Conservation (phyloP, 2,797 vertebrate species). For the Petrocephalus schoutedeni region DNA sequence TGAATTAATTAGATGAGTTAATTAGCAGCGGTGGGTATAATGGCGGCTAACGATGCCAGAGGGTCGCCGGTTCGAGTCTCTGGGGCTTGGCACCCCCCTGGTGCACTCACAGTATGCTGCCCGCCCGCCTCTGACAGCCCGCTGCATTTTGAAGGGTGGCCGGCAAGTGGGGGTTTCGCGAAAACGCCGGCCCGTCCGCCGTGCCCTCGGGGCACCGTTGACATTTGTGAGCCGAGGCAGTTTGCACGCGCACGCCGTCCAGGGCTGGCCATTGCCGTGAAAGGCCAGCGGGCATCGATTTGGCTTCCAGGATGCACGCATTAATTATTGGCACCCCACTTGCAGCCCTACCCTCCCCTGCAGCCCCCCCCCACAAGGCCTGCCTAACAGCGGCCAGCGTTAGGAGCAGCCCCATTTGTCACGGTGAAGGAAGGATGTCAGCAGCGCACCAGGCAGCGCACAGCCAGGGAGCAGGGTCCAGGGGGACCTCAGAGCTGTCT, state of each 20-base stretch:
- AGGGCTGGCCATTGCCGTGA: conserved; percentile 18
- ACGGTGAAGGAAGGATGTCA: not conserved
- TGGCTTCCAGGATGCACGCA: conserved; percentile 19
- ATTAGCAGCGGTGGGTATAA: not conserved
- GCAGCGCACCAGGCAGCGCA: not conserved
- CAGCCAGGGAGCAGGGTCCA: not conserved
- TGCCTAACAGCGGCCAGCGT: not conserved
- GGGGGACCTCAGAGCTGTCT: not conserved
- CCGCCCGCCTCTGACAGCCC: not conserved
- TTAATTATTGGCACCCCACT: conserved; percentile 23
- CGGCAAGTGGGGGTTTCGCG: not conserved
- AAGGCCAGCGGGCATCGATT: conserved; percentile 53
- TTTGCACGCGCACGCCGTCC: conserved; percentile 15
- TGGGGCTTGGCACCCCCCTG: not conserved
- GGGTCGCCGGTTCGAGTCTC: not conserved
- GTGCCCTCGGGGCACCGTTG: conserved; percentile 42
- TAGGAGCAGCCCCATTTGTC: not conserved
- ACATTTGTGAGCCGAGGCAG: conserved; percentile 50
- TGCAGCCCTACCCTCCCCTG: not conserved
- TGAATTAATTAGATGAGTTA: conserved; percentile 3
- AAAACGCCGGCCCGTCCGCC: not conserved
- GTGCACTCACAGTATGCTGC: not conserved
- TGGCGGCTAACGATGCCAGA: no score
- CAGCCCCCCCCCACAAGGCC: not conserved
- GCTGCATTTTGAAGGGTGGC: not conserved